Evolutionary conservation across 2,888 invertebrate species (phyloP).

Genomic region (Rhopalosiphum nymphaeae): DNA sequence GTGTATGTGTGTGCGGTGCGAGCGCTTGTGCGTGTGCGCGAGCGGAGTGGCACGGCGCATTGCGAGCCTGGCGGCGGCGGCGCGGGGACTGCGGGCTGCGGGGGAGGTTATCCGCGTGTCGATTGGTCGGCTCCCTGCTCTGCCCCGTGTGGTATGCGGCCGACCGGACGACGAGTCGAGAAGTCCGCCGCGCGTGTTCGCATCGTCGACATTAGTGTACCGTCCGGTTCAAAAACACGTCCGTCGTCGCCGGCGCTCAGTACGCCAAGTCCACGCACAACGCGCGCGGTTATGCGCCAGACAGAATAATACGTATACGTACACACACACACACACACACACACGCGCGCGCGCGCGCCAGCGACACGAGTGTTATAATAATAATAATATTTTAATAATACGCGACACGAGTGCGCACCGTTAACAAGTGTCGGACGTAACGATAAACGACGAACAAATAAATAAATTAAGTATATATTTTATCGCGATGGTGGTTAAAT

Average conservation of each 20-base stretch:
- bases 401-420: not conserved
- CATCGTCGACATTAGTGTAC: conserved; percentile 51
- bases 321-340: not conserved
- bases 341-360: not conserved
- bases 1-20: not conserved
- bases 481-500: not conserved
- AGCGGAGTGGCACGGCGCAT: conserved; percentile 19
- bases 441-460: not conserved
- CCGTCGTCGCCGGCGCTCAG: conserved; percentile 2
- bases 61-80: not conserved
- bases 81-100: conserved; percentile 55
- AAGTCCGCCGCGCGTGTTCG: conserved; percentile 65
- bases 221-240: conserved; percentile 50
- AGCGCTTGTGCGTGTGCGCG: not conserved
- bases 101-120: conserved; percentile 61
- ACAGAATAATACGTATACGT: not conserved
- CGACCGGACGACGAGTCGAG: conserved; percentile 65
- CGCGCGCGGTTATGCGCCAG: conserved; percentile 17
- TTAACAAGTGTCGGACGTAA: not conserved
- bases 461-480: not conserved
- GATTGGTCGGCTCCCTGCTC: conserved; percentile 63
- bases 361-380: not conserved
- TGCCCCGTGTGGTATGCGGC: conserved; percentile 53
- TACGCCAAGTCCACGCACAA: not conserved
- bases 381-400: not conserved